These are phyloP conservation scores for Ptyas mucosa DNA, from an alignment of 2,113 vertebrate genomes.

Conservation along the genomic window DNA sequence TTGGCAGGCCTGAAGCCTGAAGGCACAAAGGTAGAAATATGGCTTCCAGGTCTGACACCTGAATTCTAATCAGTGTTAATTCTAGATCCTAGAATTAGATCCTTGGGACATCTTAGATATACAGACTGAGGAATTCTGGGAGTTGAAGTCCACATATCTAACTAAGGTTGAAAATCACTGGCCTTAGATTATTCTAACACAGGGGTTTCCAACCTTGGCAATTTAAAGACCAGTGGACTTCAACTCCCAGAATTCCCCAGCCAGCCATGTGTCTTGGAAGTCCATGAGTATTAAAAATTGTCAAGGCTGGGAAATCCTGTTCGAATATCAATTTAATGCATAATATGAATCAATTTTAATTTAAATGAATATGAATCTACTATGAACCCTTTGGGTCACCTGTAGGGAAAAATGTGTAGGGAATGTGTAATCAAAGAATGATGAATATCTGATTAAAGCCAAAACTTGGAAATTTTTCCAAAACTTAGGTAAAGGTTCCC, in stretches of 20 bases:
- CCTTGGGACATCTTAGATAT: not conserved
- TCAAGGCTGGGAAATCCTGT: not conserved
- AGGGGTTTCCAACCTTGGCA: not conserved
- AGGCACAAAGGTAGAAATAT: too few species aligned
- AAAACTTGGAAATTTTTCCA: not conserved
- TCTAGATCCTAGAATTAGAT: not conserved
- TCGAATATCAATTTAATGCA: not conserved
- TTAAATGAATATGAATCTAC: not conserved
- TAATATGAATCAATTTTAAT: not conserved
- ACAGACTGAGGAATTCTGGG: not conserved
- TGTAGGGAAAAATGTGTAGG: not conserved
- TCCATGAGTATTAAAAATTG: not conserved
- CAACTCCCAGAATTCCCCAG: not conserved
- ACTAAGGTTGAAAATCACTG: not conserved
- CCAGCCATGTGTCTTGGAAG: not conserved
- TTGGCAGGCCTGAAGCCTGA: too few species aligned
- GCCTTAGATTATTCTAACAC: not conserved
- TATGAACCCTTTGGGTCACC: not conserved
- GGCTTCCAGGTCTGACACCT: too few species aligned
- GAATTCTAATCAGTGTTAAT: too few species aligned
- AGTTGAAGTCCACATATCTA: not conserved
- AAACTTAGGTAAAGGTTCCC: too few species aligned
- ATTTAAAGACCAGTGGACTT: not conserved
- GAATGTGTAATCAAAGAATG: not conserved
- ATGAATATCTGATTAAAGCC: not conserved